Percentiles rank a stretch among this genome's conserved stretches.
phyloP scores from a whole-genome alignment of 2,797 vertebrate species.

The Bradypodion ventrale region DNA sequence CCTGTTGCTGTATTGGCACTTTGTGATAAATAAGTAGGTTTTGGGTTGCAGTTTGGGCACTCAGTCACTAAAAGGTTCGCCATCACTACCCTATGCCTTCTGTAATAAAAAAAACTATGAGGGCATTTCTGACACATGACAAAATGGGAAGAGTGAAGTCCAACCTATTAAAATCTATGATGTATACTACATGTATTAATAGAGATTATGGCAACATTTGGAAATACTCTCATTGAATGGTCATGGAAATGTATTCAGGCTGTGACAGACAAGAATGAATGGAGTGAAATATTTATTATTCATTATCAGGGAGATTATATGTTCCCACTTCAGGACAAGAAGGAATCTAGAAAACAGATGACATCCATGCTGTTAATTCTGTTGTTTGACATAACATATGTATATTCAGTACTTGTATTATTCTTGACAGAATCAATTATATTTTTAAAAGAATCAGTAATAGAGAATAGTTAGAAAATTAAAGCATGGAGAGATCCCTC shows the following conservation, averaged over 20 bases:
- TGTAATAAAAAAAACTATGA: no score
- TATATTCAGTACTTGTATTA: slow-evolving; percentile 4
- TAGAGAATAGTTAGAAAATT: slow-evolving; percentile 14
- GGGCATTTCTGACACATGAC: background rate
- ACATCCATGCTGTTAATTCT: background rate
- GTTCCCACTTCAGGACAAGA: background rate
- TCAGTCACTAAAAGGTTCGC: no score
- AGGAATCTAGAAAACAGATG: slow-evolving; percentile 9
- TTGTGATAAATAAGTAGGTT: no score
- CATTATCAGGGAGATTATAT: slow-evolving; percentile 6
- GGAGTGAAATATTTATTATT: background rate
- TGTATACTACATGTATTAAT: slow-evolving; percentile 10
- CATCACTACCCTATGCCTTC: no score
- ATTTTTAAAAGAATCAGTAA: slow-evolving; percentile 44
- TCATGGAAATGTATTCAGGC: slow-evolving; percentile 21
- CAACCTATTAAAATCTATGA: slow-evolving; percentile 13
- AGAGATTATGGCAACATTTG: slow-evolving; percentile 18
- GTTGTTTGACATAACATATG: background rate
- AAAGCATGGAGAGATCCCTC: background rate
- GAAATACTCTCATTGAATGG: background rate
- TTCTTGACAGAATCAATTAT: slow-evolving; percentile 6
- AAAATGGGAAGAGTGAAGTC: background rate
- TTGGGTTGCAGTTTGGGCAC: no score
- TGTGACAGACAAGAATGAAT: slow-evolving; percentile 13
- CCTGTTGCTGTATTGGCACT: no score